Evolutionary conservation across 2,888 invertebrate genomes (phyloP).

Genomic region (Linnaemya tessellans): DNA sequence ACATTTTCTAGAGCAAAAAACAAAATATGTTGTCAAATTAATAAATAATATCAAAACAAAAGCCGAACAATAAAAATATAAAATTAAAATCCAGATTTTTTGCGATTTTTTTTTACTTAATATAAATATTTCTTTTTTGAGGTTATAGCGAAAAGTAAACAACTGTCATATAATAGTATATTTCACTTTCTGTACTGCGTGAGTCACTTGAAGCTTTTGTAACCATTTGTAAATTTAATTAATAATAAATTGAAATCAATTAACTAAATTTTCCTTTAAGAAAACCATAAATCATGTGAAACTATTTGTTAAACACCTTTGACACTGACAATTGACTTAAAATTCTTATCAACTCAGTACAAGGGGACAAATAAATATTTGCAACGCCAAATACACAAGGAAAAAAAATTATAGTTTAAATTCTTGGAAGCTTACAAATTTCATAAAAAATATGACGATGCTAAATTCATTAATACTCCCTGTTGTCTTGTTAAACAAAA

Average conservation of each 20-base stretch:
- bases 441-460: neutral
- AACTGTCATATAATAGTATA: too few species aligned
- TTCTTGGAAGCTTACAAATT: neutral
- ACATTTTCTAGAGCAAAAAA: too few species aligned
- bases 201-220: conserved; percentile 15
- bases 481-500: neutral
- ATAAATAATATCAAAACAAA: too few species aligned
- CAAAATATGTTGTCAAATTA: too few species aligned
- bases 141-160: too few species aligned
- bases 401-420: conserved; percentile 1
- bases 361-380: conserved; percentile 8
- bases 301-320: conserved; percentile 58
- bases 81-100: too few species aligned
- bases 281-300: conserved; percentile 36
- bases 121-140: too few species aligned
- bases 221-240: conserved; percentile 24
- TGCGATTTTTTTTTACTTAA: too few species aligned
- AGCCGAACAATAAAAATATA: too few species aligned
- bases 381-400: neutral
- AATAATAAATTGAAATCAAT: conserved; percentile 37
- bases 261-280: conserved; percentile 22
- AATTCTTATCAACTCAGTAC: conserved; percentile 26
- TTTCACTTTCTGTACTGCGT: neutral
- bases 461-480: conserved; percentile 6
- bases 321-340: conserved; percentile 58